Evolutionary conservation across 1,140 invertebrate genomes (phyloP).

Genomic region (Brachionus plicatilis): DNA sequence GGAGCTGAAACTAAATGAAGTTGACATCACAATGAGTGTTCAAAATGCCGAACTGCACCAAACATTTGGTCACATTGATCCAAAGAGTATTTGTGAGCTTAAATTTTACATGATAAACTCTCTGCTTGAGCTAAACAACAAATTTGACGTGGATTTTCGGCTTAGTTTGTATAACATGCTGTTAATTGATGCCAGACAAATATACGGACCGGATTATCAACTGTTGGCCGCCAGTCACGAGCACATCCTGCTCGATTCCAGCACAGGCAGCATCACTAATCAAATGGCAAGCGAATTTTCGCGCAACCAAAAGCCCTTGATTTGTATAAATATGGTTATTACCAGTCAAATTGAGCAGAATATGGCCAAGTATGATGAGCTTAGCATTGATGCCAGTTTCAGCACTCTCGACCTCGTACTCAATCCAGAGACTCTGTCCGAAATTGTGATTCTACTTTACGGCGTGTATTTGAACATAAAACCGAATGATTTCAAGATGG

Average conservation of each 20-base stretch:
- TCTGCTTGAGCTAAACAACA: background rate
- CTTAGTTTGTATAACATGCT: conserved; percentile 84
- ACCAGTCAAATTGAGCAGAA: background rate
- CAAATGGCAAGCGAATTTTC: background rate
- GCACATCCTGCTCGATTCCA: conserved; percentile 68
- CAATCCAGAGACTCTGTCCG: conserved; percentile 12
- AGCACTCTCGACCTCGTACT: background rate
- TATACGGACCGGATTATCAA: conserved; percentile 88
- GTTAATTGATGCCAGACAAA: conserved; percentile 86
- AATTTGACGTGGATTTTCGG: background rate
- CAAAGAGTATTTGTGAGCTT: conserved; percentile 6
- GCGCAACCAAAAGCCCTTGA: background rate
- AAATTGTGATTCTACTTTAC: background rate
- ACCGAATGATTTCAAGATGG: background rate
- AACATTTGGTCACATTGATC: background rate
- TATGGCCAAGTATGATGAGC: background rate
- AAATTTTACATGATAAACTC: conserved; percentile 4
- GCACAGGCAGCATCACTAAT: conserved; percentile 1
- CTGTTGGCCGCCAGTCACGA: conserved; percentile 85
- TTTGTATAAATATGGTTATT: background rate
- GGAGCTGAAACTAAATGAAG: conserved; percentile 9
- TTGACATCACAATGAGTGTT: conserved; percentile 9
- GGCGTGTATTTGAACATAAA: background rate
- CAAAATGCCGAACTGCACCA: background rate
- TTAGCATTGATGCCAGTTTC: background rate